Percentiles rank a stretch among this genome's conserved stretches.
Conservation (phyloP, 2,797 vertebrate genomes). For the Galagoides demidoff region DNA sequence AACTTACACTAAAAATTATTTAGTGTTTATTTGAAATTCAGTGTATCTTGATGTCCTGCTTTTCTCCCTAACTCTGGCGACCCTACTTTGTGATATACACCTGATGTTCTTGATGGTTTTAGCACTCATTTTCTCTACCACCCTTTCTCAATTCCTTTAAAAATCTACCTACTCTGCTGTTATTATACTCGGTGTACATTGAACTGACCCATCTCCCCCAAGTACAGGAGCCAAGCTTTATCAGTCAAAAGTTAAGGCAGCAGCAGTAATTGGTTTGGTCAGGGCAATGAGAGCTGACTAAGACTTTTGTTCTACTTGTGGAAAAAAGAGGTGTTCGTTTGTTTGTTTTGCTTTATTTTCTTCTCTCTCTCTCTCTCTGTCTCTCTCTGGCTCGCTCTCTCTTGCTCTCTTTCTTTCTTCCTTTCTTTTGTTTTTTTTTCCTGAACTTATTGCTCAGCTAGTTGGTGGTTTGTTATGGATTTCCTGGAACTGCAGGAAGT, state of each 20-base stretch:
- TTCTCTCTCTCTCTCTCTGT: background rate
- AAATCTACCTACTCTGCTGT: background rate
- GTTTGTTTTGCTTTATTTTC: background rate
- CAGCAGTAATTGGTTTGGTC: background rate
- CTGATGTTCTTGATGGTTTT: background rate
- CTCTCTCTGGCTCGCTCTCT: too few species aligned
- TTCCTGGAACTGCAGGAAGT: background rate
- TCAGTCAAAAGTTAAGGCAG: background rate
- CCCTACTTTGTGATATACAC: background rate
- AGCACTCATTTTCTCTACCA: background rate
- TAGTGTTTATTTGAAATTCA: conserved; percentile 13
- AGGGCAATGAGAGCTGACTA: background rate
- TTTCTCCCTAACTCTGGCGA: background rate
- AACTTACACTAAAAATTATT: background rate
- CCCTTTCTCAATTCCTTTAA: background rate
- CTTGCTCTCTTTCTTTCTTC: background rate
- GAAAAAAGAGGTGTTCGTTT: background rate
- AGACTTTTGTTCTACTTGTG: background rate
- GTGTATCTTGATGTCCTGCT: background rate
- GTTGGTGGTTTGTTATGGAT: background rate
- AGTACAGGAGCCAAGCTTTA: background rate
- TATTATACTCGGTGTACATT: background rate
- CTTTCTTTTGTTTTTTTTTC: background rate
- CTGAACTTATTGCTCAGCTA: background rate
- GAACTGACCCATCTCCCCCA: background rate